Evolutionary conservation across 2,888 invertebrate genomes (phyloP).

Genomic region (Tipula unca): DNA sequence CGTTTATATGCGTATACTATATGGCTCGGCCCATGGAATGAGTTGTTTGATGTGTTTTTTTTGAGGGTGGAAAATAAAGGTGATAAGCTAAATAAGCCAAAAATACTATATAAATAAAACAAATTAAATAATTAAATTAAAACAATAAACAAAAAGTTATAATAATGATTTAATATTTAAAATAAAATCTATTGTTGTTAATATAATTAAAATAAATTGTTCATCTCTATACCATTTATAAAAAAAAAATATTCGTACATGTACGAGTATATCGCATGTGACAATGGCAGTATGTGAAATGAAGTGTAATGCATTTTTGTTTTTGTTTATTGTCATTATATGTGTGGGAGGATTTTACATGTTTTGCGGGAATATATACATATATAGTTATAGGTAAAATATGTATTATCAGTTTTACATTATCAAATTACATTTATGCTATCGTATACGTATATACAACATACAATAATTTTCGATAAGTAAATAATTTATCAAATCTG

Average conservation of each 20-base stretch:
- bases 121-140: background rate
- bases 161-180: background rate
- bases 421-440: too few species aligned
- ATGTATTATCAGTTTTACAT: too few species aligned
- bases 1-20: background rate
- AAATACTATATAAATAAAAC: background rate
- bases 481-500: too few species aligned
- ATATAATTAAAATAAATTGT: background rate
- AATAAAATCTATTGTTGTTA: background rate
- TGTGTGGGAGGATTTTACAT: background rate
- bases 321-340: background rate
- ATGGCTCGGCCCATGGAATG: background rate
- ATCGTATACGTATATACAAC: too few species aligned
- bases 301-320: background rate
- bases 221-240: too few species aligned
- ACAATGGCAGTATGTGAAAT: background rate
- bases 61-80: background rate
- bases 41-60: too few species aligned
- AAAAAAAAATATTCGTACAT: background rate
- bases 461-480: too few species aligned
- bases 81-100: slow-evolving; percentile 4
- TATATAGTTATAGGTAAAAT: too few species aligned
- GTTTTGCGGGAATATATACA: background rate
- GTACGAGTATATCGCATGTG: background rate
- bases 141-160: background rate